Evolutionary conservation across 2,888 invertebrate species (phyloP), one percentile per base, ranked within the genome.

Genomic region (Slavum lentiscoides): DNA sequence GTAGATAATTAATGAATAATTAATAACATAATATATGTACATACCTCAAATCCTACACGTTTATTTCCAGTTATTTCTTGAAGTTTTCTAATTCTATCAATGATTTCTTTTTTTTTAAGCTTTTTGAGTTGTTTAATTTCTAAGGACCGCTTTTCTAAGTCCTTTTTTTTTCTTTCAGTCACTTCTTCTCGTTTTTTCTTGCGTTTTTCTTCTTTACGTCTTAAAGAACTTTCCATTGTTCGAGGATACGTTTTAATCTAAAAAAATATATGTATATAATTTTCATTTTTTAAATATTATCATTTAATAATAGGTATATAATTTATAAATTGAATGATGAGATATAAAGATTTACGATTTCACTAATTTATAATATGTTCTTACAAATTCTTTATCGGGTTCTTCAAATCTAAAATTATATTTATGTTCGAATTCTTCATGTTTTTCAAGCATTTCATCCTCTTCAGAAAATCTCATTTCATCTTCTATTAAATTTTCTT

Each of bases 331-430:
- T 55, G 17, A 55, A 17, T 17, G 6, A 55, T 55, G 2, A 55
- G 8, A 55, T 55, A 49, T 11, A 49, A 8, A 49, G 49, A 49
- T 49, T 11, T 49, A 49, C 6, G 8, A 23, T 68, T 68, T 19
- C 5, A 30, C 23, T 30, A 19, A 19, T 11, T 66, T 39, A 39
- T 66, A 39, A 53, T 30, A 58, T 6, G 21, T 59, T 82, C 83
- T 82, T 68, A 84, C 83, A 82, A 84, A 84, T 75, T 84, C 84
- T 74, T 83, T 82, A 70, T 84, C 84, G 1, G 83, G 98, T 87
- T 98, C 97, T 87, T 99, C 97, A 87, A 93, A 98, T 83, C 98
- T 90, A 87, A 96, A 97, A 88, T 98, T 98, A 87, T 93, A 98
- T 84, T 97, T 97, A 68, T 94, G 90, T 86, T 98, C 98, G 88